Evolutionary conservation across 2,113 vertebrate genomes (phyloP), one percentile per base, ranked within the genome.

Genomic region (Catharus bicknelli): DNA sequence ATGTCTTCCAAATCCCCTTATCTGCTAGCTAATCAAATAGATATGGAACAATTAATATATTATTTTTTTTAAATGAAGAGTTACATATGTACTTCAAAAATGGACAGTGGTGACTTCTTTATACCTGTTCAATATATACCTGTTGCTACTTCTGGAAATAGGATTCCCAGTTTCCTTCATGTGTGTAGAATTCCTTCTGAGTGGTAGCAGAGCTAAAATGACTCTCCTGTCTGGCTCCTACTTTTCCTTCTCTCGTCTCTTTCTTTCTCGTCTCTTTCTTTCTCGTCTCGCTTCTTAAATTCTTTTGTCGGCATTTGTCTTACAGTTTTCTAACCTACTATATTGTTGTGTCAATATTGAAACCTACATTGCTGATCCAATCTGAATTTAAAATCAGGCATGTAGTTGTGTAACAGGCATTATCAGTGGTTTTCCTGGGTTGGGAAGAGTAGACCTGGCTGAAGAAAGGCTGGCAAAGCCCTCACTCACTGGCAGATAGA

Each of bases 1-100:
- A 94, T 88, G 86, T 77, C 66, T 78, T 58, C 40, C 11, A 77
- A 89, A 93, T 96, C 84, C 30, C 30, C 34, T 94, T 94, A 70
- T 77, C 43, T 90, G 38, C 30, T 40, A 47, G 51, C 50, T 91
- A 93, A 86, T 93, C 77, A 90, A 79, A 84, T 48, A 86, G 43
- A 81, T 84, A 90, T 18, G 32, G 87, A 48, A 21, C 29, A 63
- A 45, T 59, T 85, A 55, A 50, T 77, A 32, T 70, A 57, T 58
- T 70, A 62, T 40, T 12, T 38, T 30, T 59, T 42, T 61, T 57
- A n/a, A 34, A 43, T 4, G 13, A 66, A 8, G 20, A 7, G 7
- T 42, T 53, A 58, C 63, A 7, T 32, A 16, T 10, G 4, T 78
- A 10, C 72, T 68, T 86, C 40, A 27, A 45, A 80, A 57, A 30